Base-by-base conservation (phyloP, 2,113 vertebrate genomes). In the Zosterops hypoxanthus region DNA sequence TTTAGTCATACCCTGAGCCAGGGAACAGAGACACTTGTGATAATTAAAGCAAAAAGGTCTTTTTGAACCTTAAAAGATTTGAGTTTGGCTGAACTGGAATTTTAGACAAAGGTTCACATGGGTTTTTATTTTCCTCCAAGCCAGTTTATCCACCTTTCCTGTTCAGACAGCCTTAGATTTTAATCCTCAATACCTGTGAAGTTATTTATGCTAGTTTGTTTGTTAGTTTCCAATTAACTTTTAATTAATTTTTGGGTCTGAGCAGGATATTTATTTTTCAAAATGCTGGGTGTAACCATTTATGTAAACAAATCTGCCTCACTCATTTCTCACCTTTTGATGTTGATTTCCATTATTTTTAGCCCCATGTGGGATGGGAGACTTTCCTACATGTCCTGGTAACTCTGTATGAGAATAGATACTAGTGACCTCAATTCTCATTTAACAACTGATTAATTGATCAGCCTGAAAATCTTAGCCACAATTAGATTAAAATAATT, bases 151-250 rank as follows among this genome's bases (percentile, higher is more conserved):
- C 14, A 0, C 95, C 88, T 86, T 75, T 53, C 36, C 57, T 95
- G 92, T 95, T 92, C 73, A 96, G 70, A 95, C 94, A 87, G 86
- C 65, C 70, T 94, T 82, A 76, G 44, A 68, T 95, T 85, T 84
- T 94, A 94, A 95, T 95, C 60, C 96, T 86, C 95, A 91, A 94
- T 96, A 96, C 60, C 64, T 90, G 80, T 86, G 92, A 96, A 93
- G 80, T 64, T 82, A 73, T 78, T 95, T 96, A 94, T 95, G 64
- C 50, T 77, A 33, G 46, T 76, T 86, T 90, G 61, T 94, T 96
- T 97, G 94, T 96, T 97, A 94, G 80, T 96, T 96, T 93, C 65
- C 88, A 96, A 84, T 95, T 84, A 86, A 92, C 52, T 94, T 83
- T 95, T 77, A 92, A 96, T 94, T 86, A 18, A 66, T 88, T 94